Evolutionary conservation across 2,888 invertebrate species (phyloP).

Genomic region (Gibbula magus): DNA sequence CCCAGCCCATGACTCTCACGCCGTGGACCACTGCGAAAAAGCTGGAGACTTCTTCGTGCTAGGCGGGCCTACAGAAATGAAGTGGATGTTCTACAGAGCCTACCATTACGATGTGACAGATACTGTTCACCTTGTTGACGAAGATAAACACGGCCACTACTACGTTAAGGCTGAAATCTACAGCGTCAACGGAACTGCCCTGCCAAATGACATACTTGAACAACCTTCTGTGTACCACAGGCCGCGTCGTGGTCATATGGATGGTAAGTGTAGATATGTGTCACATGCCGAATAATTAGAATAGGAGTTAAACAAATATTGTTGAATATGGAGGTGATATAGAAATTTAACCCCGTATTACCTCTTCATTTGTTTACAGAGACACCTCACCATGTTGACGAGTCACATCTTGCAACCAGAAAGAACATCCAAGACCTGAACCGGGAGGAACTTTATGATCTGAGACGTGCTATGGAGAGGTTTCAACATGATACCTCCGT

Average conservation of each 20-base stretch:
- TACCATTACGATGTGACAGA: constrained; percentile 44
- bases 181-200: constrained; percentile 42
- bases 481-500: constrained; percentile 45
- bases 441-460: constrained; percentile 38
- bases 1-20: neutral
- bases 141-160: constrained; percentile 30
- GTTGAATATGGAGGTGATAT: too few species aligned
- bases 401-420: constrained; percentile 24
- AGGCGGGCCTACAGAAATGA: constrained; percentile 45
- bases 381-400: constrained; percentile 19
- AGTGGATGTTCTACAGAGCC: constrained; percentile 31
- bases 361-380: constrained; percentile 34
- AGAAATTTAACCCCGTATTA: too few species aligned
- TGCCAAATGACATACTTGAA: constrained; percentile 24
- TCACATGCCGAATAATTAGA: neutral
- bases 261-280: constrained; percentile 33
- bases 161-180: constrained; percentile 32
- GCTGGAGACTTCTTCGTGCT: constrained; percentile 46
- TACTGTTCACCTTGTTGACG: constrained; percentile 27
- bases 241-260: constrained; percentile 33
- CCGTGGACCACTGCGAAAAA: constrained; percentile 31
- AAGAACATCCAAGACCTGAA: constrained; percentile 42
- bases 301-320: neutral
- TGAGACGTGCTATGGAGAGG: constrained; percentile 41
- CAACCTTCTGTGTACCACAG: constrained; percentile 30